Evolutionary conservation across 2,113 vertebrate species (phyloP), one percentile per base, ranked within the genome.

Genomic region (Passerina amoena): DNA sequence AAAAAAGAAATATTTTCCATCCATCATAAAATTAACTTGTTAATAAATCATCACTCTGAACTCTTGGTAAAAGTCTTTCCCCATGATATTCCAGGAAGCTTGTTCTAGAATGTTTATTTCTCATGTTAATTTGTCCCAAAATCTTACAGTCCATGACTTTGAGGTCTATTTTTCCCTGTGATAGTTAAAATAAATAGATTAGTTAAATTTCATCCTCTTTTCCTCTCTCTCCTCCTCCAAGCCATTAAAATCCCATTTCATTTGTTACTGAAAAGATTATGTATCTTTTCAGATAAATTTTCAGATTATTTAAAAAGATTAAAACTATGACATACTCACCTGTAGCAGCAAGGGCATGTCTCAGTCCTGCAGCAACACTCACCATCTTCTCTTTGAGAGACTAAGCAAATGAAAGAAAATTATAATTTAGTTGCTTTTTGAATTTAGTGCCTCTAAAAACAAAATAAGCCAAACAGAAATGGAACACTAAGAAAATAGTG

Each of bases 341-440:
- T 97, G 98, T 98, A 70, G 98, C 97, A 95, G 98, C 99, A 57
- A 99, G 97, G 0, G 98, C 97, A 81, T 99, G 99, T 96, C 99
- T 98, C 76, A 99, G 98, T 86, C 99, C 99, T 90, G 99, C 99
- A 91, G 99, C 98, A 94, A 99, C 66, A 95, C 95, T 94, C 60
- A 98, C 87, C 69, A 98, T 97, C 42, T 97, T 97, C 73, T 98
- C 98, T 90, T 89, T 98, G 50, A 99, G 92, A 91, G 95, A 92
- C 99, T 99, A 93, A 6, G 38, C 47, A 95, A 95, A 88, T 8
- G 84, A 90, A 78, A 85, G 18, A 69, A 82, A 85, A 60, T 40
- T 1, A 17, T 3, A 22, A 47, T 64, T 68, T 65, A 61, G 37
- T 64, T 59, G n/a, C 25, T 51, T 82, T 72, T 64, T 50, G 31